These are phyloP conservation scores for Polia nebulosa DNA, from an alignment of 2,888 invertebrate species.

Conservation along the genomic window DNA sequence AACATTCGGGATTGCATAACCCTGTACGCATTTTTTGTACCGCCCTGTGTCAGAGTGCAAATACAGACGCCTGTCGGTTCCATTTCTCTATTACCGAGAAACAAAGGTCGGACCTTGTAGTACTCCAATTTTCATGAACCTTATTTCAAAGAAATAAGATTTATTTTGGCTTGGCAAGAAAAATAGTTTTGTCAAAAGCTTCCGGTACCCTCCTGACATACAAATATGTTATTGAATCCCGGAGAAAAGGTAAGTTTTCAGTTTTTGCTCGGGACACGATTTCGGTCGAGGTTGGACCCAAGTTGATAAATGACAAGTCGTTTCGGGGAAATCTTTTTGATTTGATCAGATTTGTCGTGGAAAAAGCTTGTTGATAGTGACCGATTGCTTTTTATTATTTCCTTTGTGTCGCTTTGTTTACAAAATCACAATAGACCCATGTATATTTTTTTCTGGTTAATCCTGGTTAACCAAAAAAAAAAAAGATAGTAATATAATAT, in stretches of 20 bases:
- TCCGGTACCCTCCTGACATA: slow-evolving; percentile 9
- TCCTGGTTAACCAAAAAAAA: no score
- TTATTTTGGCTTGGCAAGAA: neutral
- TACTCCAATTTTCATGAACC: neutral
- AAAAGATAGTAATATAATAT: no score
- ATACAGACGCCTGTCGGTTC: slow-evolving; percentile 31
- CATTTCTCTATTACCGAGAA: slow-evolving; percentile 37
- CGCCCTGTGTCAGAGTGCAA: slow-evolving; percentile 17
- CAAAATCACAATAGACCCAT: no score
- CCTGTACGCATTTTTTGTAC: slow-evolving; percentile 4
- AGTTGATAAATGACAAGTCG: slow-evolving; percentile 34
- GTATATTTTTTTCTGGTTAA: no score
- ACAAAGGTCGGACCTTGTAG: slow-evolving; percentile 33
- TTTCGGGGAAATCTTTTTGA: slow-evolving; percentile 28
- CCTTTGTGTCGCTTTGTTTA: neutral
- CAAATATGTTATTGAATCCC: slow-evolving; percentile 49
- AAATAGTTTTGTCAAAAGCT: neutral
- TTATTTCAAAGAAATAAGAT: neutral
- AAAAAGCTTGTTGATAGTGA: slow-evolving; percentile 24
- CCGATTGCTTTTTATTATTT: slow-evolving; percentile 3
- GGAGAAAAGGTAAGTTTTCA: slow-evolving; percentile 40
- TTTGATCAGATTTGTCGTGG: slow-evolving; percentile 39
- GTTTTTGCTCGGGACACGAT: slow-evolving; percentile 30
- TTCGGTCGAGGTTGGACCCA: slow-evolving; percentile 3
- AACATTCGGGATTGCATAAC: neutral